Evolutionary conservation across 2,113 vertebrate genomes (phyloP).

Genomic region (Zapus hudsonius): DNA sequence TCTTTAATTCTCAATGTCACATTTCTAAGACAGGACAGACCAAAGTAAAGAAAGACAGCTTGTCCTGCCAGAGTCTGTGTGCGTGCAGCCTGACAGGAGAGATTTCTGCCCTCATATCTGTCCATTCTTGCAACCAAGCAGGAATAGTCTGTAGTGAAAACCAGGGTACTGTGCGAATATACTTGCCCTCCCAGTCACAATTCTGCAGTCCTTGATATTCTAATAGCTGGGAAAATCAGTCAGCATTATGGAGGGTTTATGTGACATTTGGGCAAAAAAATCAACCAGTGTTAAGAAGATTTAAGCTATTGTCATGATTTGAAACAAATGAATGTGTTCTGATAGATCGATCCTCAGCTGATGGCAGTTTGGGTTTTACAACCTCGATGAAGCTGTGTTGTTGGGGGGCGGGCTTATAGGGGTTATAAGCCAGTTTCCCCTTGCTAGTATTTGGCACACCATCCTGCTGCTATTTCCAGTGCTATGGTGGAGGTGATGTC

Average conservation of each 20-base stretch:
- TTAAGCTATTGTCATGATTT: too few species aligned
- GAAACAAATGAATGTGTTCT: too few species aligned
- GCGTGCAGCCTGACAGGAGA: neutral
- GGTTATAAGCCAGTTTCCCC: too few species aligned
- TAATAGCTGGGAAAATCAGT: neutral
- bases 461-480: too few species aligned
- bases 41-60: neutral
- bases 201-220: neutral
- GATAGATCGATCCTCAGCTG: too few species aligned
- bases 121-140: neutral
- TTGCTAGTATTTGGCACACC: too few species aligned
- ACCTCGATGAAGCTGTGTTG: too few species aligned
- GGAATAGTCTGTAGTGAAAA: neutral
- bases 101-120: neutral
- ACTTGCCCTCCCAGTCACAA: neutral
- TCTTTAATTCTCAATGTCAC: neutral
- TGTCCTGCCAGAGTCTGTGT: neutral
- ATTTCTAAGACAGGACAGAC: neutral
- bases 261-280: neutral
- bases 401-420: too few species aligned
- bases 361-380: too few species aligned
- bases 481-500: too few species aligned
- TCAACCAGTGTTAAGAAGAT: neutral
- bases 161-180: neutral
- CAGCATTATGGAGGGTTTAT: too few species aligned